Evolutionary conservation across 2,797 vertebrate species (phyloP).

Genomic region (Acanthis flammea): DNA sequence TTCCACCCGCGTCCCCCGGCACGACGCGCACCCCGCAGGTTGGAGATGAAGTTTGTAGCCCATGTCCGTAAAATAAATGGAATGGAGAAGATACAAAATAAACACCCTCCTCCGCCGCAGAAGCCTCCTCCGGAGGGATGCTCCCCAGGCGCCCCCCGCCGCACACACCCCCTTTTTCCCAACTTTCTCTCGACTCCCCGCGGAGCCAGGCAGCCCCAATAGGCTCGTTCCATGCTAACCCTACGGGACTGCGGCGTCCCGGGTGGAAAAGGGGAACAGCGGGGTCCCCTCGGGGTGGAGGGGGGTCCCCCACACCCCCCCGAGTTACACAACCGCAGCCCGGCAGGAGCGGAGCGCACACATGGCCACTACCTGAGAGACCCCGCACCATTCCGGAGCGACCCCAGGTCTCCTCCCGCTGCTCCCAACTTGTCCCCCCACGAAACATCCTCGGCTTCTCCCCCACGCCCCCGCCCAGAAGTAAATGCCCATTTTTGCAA

Average conservation of each 20-base stretch:
- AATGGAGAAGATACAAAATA: not conserved
- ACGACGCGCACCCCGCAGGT: not conserved
- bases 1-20: not conserved
- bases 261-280: not conserved
- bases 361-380: slow-evolving; percentile 24
- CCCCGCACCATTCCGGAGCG: not conserved
- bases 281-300: not conserved
- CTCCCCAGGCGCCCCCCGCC: not conserved
- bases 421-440: not conserved
- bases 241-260: not conserved
- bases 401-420: not conserved
- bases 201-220: not conserved
- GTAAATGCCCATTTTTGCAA: slow-evolving; percentile 19
- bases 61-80: not conserved
- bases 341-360: not conserved
- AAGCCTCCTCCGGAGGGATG: not conserved
- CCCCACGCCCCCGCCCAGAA: not conserved
- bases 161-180: not conserved
- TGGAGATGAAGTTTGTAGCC: not conserved
- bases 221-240: not conserved
- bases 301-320: not conserved
- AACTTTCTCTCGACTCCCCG: slow-evolving; percentile 5
- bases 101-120: not conserved
- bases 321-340: not conserved
- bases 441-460: not conserved